Evolutionary conservation across 1,140 invertebrate genomes (phyloP).

Genomic region (Coptotermes formosanus): DNA sequence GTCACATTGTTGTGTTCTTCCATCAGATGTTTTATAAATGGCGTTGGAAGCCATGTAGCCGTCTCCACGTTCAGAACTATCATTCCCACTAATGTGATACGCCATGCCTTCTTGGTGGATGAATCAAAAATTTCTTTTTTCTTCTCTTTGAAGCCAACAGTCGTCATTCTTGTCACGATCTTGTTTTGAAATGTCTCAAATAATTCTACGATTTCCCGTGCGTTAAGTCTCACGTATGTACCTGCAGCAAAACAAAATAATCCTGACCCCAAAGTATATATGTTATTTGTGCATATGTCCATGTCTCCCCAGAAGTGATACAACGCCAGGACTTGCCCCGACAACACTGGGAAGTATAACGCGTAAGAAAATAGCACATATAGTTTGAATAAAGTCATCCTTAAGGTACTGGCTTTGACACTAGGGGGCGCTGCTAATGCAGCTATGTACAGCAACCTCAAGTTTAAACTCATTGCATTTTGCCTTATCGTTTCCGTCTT

Average conservation of each 20-base stretch:
- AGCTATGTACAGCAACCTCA: background rate
- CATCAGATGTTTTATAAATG: background rate
- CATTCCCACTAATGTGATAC: background rate
- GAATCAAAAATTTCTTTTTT: background rate
- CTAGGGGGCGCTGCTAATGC: background rate
- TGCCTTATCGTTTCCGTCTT: background rate
- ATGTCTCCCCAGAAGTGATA: constrained; percentile 5
- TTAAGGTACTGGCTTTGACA: background rate
- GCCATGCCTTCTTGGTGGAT: background rate
- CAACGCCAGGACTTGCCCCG: background rate
- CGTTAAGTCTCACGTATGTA: background rate
- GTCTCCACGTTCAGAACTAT: background rate
- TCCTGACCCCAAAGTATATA: background rate
- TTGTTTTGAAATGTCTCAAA: background rate
- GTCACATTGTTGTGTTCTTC: background rate
- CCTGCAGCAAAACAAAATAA: background rate
- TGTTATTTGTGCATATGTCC: background rate
- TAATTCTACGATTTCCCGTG: background rate
- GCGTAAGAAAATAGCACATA: background rate
- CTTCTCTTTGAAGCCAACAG: background rate
- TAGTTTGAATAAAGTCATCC: background rate
- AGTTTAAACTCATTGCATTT: background rate
- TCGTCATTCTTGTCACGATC: background rate
- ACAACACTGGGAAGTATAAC: background rate
- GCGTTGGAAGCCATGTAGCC: background rate